phyloP scores from a whole-genome alignment of 2,888 invertebrate species.

The Leptarthrus brevirostris region DNA sequence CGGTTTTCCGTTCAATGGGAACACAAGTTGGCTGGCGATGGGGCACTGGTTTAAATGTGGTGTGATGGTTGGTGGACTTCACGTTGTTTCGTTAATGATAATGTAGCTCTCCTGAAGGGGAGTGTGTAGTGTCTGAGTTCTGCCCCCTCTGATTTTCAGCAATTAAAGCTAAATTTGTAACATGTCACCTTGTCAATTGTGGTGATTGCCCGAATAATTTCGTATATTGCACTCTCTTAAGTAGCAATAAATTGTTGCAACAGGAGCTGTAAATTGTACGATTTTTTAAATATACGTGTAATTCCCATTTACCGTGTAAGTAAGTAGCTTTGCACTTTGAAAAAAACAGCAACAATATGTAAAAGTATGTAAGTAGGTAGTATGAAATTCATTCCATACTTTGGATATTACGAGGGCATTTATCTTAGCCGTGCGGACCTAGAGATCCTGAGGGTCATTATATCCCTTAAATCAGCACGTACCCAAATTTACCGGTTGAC shows the following conservation, averaged over 20 bases:
- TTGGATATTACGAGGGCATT: too few species aligned
- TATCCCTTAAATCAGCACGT: constrained; percentile 14
- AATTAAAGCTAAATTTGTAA: constrained; percentile 38
- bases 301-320: too few species aligned
- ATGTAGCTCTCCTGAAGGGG: constrained; percentile 20
- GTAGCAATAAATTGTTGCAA: not conserved
- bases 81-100: constrained; percentile 24
- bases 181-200: constrained; percentile 47
- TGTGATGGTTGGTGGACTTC: constrained; percentile 31
- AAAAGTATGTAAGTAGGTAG: too few species aligned
- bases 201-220: constrained; percentile 17
- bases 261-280: not conserved
- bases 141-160: constrained; percentile 36
- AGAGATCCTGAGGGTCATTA: too few species aligned
- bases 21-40: not conserved
- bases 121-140: constrained; percentile 4
- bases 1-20: not conserved
- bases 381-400: too few species aligned
- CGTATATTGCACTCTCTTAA: not conserved
- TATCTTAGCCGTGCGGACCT: too few species aligned
- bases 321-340: too few species aligned
- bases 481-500: constrained; percentile 27
- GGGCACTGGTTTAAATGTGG: not conserved
- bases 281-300: not conserved
- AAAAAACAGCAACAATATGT: too few species aligned